A percentile compares a stretch with the other conserved stretches of the same genome.
phyloP scores from a whole-genome alignment of 2,113 vertebrate species.

The Cinclus mexicanus region DNA sequence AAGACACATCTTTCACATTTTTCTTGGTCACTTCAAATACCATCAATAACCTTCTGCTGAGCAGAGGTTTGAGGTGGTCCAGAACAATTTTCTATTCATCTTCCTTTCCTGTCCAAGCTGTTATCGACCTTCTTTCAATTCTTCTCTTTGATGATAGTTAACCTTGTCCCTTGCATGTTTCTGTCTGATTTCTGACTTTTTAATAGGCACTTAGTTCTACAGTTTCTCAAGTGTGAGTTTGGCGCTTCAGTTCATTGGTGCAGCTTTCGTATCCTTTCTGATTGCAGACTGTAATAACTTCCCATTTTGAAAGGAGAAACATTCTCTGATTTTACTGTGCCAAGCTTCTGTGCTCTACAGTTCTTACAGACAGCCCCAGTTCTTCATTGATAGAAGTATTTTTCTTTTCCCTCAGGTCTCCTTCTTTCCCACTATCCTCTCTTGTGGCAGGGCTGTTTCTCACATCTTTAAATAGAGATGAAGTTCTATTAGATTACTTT shows the following conservation, averaged over 20 bases:
- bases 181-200: constrained; percentile 75
- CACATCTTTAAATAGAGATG: not conserved
- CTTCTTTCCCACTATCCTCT: not conserved
- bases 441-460: not conserved
- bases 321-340: constrained; percentile 3
- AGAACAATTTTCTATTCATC: constrained; percentile 72
- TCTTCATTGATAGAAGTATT: not conserved
- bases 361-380: not conserved
- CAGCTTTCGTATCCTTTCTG: constrained; percentile 39
- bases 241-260: constrained; percentile 51
- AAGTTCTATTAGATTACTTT: not conserved
- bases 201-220: constrained; percentile 69
- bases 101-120: constrained; percentile 70
- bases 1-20: constrained; percentile 63
- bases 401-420: not conserved
- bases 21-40: constrained; percentile 68
- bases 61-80: constrained; percentile 50
- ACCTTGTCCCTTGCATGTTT: constrained; percentile 73
- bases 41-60: constrained; percentile 70
- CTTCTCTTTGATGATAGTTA: constrained; percentile 77
- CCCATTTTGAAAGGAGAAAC: constrained; percentile 41
- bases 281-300: constrained; percentile 30
- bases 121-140: constrained; percentile 79
- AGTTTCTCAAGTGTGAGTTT: constrained; percentile 43
- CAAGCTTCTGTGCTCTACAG: not conserved